A percentile compares a stretch with the other conserved stretches of the same genome.
These are phyloP conservation scores for Pentalonia nigronervosa DNA, from an alignment of 1,140 invertebrate species.

Conservation along the genomic window DNA sequence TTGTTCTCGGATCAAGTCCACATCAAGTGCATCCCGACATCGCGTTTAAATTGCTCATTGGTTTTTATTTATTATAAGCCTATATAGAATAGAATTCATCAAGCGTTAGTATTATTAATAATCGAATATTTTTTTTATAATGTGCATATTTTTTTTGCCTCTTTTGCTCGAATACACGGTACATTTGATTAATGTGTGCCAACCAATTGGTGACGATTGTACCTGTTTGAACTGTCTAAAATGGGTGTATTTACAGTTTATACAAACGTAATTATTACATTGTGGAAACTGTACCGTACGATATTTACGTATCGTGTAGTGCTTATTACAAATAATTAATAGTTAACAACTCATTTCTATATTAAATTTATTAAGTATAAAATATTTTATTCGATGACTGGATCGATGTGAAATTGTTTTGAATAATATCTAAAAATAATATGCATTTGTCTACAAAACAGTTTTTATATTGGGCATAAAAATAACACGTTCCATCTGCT, in stretches of 20 bases:
- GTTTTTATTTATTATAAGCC: background rate
- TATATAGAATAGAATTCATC: background rate
- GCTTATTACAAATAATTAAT: background rate
- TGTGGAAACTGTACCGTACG: background rate
- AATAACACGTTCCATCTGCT: background rate
- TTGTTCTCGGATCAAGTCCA: background rate
- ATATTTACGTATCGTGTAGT: background rate
- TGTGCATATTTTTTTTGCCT: no score
- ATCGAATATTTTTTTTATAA: background rate
- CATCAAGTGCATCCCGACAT: background rate
- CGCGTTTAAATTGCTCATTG: background rate
- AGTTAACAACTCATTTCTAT: background rate
- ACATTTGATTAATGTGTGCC: background rate
- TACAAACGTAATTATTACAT: background rate
- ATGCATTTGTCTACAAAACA: background rate
- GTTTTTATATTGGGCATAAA: background rate
- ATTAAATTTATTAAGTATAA: background rate
- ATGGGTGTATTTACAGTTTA: background rate
- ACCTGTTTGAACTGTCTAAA: background rate
- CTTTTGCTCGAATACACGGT: background rate
- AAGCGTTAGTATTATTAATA: background rate
- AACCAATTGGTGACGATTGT: accelerated
- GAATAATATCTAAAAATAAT: constrained; percentile 15
- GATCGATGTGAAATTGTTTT: background rate
- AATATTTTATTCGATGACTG: background rate